phyloP scores from a whole-genome alignment of 1,140 invertebrate species.

The Drosophila bocki region DNA sequence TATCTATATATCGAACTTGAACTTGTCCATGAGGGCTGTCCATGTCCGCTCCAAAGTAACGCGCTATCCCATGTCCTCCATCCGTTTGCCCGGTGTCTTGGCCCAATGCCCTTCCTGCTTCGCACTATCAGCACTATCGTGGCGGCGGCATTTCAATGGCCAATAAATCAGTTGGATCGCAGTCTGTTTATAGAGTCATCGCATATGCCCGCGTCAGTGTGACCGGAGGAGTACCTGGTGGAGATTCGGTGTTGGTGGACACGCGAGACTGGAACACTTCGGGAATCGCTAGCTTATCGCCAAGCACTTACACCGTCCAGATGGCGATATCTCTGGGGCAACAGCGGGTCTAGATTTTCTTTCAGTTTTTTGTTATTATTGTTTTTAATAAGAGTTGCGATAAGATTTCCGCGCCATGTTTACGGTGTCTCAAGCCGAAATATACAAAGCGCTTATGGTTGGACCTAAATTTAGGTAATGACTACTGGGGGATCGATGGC shows the following conservation, averaged over 20 bases:
- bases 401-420: constrained; percentile 24
- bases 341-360: constrained; percentile 21
- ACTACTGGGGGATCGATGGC: constrained; percentile 13
- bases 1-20: constrained; percentile 9
- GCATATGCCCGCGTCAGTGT: constrained; percentile 4
- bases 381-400: constrained; percentile 15
- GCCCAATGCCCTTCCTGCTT: constrained; percentile 58
- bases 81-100: constrained; percentile 6
- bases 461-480: constrained; percentile 12
- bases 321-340: constrained; percentile 22
- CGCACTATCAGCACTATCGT: constrained; percentile 26
- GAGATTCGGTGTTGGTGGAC: constrained; percentile 1
- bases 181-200: constrained; percentile 14
- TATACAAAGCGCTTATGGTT: constrained; percentile 3
- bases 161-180: constrained; percentile 63
- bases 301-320: constrained; percentile 24
- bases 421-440: constrained; percentile 7
- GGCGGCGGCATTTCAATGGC: constrained; percentile 42
- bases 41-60: background rate
- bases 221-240: constrained; percentile 2
- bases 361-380: background rate
- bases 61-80: background rate
- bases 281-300: constrained; percentile 30
- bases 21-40: constrained; percentile 18
- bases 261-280: constrained; percentile 15